phyloP scores from a whole-genome alignment of 35 echinoderm and acorn worm genomes.

The Chiridota heheva region DNA sequence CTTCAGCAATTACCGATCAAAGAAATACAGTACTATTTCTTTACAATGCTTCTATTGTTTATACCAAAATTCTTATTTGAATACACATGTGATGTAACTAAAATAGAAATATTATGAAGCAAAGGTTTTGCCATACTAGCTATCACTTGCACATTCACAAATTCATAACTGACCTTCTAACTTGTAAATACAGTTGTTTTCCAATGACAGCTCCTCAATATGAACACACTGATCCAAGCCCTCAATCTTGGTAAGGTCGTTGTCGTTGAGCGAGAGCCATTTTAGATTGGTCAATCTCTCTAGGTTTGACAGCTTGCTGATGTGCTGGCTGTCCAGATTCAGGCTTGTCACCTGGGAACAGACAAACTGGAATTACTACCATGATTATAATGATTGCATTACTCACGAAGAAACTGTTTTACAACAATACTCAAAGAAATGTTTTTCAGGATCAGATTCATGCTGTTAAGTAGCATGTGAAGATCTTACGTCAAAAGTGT shows the following conservation, averaged over 20 bases:
- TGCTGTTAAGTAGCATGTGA: neutral
- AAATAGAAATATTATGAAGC: too few relatives aligned
- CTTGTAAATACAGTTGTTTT: conserved; percentile 96
- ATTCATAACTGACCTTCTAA: conserved; percentile 67
- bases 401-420: neutral
- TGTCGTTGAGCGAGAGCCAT: conserved; percentile 92
- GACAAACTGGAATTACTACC: conserved; percentile 2
- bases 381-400: neutral
- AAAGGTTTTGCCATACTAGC: too few relatives aligned
- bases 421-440: neutral
- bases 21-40: too few relatives aligned
- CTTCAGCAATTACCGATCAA: too few relatives aligned
- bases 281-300: conserved; percentile 84
- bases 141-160: too few relatives aligned
- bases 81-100: too few relatives aligned
- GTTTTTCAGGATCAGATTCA: neutral
- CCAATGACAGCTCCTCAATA: conserved; percentile 85
- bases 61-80: too few relatives aligned
- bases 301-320: conserved; percentile 95
- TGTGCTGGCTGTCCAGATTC: conserved; percentile 92
- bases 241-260: conserved; percentile 98
- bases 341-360: conserved; percentile 78
- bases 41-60: too few relatives aligned
- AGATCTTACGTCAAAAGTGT: neutral
- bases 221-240: conserved; percentile 83